A percentile compares a stretch with the other conserved stretches of the same genome.
phyloP scores from a whole-genome alignment of 2,888 invertebrate genomes.

The Cantharis nigra region DNA sequence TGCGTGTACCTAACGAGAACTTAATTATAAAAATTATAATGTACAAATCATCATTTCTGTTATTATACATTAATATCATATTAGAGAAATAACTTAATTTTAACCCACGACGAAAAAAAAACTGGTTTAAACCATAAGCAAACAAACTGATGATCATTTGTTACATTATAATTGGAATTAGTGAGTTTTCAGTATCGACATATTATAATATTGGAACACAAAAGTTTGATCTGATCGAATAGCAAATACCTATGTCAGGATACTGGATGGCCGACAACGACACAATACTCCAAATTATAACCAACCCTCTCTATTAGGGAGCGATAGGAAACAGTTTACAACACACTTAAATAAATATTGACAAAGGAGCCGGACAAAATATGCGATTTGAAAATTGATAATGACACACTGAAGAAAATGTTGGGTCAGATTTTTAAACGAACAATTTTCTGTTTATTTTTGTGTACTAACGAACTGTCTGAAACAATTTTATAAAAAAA shows the following conservation, averaged over 20 bases:
- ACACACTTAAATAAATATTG: slow-evolving; percentile 38
- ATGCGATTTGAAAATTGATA: slow-evolving; percentile 32
- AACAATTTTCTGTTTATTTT: slow-evolving; percentile 25
- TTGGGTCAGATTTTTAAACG: slow-evolving; percentile 21
- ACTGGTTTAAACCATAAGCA: background rate
- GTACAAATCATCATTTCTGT: background rate
- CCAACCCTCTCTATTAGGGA: slow-evolving; percentile 35
- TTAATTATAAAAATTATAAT: background rate
- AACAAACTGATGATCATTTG: background rate
- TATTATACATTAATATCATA: background rate
- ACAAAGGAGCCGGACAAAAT: slow-evolving; percentile 33
- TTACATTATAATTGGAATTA: background rate
- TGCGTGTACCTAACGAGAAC: background rate
- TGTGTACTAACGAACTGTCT: slow-evolving; percentile 23
- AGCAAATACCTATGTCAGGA: slow-evolving; percentile 31
- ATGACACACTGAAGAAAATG: slow-evolving; percentile 26
- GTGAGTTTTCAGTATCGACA: background rate
- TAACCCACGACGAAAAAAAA: background rate
- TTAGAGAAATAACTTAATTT: background rate
- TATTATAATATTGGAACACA: background rate
- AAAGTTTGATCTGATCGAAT: slow-evolving; percentile 15
- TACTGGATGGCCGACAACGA: slow-evolving; percentile 21
- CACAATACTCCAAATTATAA: slow-evolving; percentile 34
- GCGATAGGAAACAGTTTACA: slow-evolving; percentile 35
- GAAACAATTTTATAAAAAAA: slow-evolving; percentile 15